phyloP scores from a whole-genome alignment of 2,113 vertebrate species.

The Eonycteris spelaea region DNA sequence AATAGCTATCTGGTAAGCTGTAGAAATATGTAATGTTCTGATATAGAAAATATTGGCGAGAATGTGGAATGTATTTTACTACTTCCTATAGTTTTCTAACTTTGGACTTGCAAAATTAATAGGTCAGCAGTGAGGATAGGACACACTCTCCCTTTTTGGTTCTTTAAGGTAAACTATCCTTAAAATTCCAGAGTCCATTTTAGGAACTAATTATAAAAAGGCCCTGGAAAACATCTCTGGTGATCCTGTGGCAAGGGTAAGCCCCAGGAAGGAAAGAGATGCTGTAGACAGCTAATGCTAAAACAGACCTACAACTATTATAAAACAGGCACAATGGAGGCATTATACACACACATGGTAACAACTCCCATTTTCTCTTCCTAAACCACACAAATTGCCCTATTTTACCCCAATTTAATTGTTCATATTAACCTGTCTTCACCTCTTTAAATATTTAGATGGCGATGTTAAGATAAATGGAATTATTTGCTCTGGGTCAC shows the following conservation, averaged over 20 bases:
- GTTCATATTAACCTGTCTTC: background rate
- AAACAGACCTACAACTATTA: background rate
- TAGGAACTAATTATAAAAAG: background rate
- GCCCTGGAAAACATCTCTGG: background rate
- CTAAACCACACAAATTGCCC: background rate
- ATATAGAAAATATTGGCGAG: background rate
- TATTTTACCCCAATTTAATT: background rate
- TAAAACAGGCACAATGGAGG: background rate
- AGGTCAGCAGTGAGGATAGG: background rate
- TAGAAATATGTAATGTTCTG: background rate
- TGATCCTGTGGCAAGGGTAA: background rate
- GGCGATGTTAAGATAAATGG: background rate
- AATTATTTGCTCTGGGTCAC: background rate
- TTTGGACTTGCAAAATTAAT: background rate
- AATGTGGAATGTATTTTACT: background rate
- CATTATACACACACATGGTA: background rate
- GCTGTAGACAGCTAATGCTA: background rate
- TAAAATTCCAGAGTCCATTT: background rate
- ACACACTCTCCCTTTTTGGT: background rate
- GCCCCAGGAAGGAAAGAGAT: rapidly evolving
- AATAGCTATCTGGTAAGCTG: background rate
- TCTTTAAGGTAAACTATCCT: background rate
- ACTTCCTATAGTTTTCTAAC: background rate
- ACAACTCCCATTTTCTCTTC: background rate
- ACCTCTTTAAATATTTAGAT: background rate